Conservation (phyloP, 2,888 invertebrate genomes). For the Candidula unifasciata region DNA sequence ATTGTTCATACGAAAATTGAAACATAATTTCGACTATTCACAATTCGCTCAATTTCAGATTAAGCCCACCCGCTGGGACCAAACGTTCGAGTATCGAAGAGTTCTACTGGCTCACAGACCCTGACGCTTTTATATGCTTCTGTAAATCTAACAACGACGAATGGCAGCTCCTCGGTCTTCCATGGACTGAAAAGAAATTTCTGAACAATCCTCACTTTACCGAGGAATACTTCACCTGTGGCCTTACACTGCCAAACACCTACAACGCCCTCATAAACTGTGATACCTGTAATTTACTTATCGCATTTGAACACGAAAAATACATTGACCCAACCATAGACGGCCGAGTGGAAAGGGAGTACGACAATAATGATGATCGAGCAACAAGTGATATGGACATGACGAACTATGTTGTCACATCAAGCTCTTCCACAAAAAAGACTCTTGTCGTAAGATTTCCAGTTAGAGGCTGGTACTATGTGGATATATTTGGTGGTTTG, state of each 20-base stretch:
- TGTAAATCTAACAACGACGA: constrained; percentile 65
- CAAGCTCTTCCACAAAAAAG: constrained; percentile 32
- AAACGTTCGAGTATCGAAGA: constrained; percentile 57
- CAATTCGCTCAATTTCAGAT: constrained; percentile 7
- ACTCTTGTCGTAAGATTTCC: constrained; percentile 59
- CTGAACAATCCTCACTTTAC: constrained; percentile 65
- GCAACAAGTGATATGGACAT: constrained; percentile 37
- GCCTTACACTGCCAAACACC: constrained; percentile 58
- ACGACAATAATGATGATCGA: constrained; percentile 22
- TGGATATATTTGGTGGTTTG: constrained; percentile 66
- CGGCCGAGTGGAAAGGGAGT: constrained; percentile 30
- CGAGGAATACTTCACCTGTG: constrained; percentile 63
- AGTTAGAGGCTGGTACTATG: constrained; percentile 62
- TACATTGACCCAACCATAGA: constrained; percentile 30
- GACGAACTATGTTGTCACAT: constrained; percentile 44
- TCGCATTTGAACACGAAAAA: constrained; percentile 48
- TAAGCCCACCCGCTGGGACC: constrained; percentile 33
- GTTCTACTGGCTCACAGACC: constrained; percentile 71
- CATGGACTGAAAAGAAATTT: constrained; percentile 59
- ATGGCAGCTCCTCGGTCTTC: constrained; percentile 67
- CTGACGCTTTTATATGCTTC: constrained; percentile 63
- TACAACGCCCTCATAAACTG: constrained; percentile 58
- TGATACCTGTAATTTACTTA: constrained; percentile 57
- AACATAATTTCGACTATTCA: no score
- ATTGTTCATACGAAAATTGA: no score